Evolutionary conservation across 2,797 vertebrate species (phyloP).

Genomic region (Bradypodion ventrale): DNA sequence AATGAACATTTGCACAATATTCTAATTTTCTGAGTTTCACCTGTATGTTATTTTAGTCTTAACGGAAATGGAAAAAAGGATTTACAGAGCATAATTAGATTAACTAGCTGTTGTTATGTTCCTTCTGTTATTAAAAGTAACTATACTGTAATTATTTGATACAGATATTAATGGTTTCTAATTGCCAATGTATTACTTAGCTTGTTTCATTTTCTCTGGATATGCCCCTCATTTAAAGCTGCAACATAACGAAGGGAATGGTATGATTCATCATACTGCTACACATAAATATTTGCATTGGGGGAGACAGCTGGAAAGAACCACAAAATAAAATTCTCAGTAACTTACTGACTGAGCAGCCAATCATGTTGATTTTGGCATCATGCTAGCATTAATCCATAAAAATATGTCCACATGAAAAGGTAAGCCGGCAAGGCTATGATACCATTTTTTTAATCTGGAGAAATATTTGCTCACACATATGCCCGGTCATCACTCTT

Average conservation of each 20-base stretch:
- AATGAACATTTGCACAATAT: no score
- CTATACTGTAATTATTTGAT: conserved; percentile 49
- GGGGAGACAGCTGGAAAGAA: conserved; percentile 9
- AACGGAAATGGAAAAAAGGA: conserved; percentile 54
- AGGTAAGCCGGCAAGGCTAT: conserved; percentile 2
- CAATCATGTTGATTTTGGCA: conserved; percentile 19
- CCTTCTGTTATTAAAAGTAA: conserved; percentile 54
- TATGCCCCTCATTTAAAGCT: background rate
- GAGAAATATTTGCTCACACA: conserved; percentile 8
- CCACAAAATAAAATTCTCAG: conserved; percentile 21
- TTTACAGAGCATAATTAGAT: conserved; percentile 45
- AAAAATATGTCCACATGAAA: conserved; percentile 22
- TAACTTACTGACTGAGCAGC: conserved; percentile 8
- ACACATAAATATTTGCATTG: conserved; percentile 30
- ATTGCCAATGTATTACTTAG: conserved; percentile 56
- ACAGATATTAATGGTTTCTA: conserved; percentile 53
- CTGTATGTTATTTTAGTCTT: conserved; percentile 36
- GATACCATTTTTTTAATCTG: background rate
- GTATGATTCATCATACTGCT: conserved; percentile 18
- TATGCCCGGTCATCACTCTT: background rate
- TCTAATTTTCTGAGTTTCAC: no score
- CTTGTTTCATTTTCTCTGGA: conserved; percentile 39
- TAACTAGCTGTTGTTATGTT: conserved; percentile 45
- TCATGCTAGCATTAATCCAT: background rate
- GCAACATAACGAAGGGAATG: conserved; percentile 23